Evolutionary conservation across 2,888 invertebrate genomes (phyloP).

Genomic region (Agrochola lychnidis): DNA sequence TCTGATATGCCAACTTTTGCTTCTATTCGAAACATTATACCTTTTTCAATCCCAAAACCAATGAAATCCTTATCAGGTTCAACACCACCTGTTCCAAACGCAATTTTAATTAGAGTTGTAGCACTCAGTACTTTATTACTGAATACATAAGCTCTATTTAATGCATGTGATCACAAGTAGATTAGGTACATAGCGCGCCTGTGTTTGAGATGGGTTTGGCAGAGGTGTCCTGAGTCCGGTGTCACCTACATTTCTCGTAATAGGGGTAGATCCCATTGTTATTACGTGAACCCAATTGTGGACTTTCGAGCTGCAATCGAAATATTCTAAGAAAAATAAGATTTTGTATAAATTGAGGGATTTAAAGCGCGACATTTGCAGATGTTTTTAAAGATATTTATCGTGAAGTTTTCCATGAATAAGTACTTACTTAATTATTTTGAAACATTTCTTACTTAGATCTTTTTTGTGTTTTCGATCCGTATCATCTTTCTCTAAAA

Average conservation of each 20-base stretch:
- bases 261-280: conserved; percentile 24
- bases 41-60: not conserved
- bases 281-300: conserved; percentile 28
- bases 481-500: not conserved
- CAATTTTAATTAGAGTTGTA: conserved; percentile 15
- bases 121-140: conserved; percentile 22
- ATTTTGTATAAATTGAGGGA: not conserved
- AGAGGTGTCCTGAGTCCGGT: conserved; percentile 33
- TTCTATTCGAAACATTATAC: not conserved
- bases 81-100: conserved; percentile 7
- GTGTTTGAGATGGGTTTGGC: conserved; percentile 54
- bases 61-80: not conserved
- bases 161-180: conserved; percentile 41
- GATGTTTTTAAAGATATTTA: not conserved
- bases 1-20: not conserved
- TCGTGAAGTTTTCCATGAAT: too few relatives aligned
- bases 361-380: not conserved
- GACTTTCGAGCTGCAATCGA: not conserved
- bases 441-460: not conserved
- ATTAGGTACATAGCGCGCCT: conserved; percentile 31
- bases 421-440: not conserved
- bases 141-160: conserved; percentile 35
- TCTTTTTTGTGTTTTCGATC: not conserved
- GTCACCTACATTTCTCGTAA: conserved; percentile 47
- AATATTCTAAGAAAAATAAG: not conserved